Evolutionary conservation across 2,797 vertebrate genomes (phyloP).

Genomic region (Malacoctenus gilli): DNA sequence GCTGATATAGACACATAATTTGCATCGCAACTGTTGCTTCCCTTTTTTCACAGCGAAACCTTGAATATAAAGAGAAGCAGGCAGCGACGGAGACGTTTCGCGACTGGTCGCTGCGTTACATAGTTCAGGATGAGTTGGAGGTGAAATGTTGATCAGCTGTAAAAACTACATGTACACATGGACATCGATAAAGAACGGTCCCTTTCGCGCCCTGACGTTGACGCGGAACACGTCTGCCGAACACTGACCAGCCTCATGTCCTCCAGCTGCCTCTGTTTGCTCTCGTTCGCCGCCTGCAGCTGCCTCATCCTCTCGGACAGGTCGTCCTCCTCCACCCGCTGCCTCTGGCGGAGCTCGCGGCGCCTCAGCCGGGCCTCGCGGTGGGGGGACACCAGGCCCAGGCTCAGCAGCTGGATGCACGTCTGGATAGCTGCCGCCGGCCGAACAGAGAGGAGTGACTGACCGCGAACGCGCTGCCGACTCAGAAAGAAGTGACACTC

Average conservation of each 20-base stretch:
- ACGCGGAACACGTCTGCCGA: too few species aligned
- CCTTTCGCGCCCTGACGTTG: too few species aligned
- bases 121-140: too few species aligned
- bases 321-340: conserved; percentile 85
- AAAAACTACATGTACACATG: too few species aligned
- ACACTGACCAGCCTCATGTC: conserved; percentile 86
- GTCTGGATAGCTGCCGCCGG: conserved; percentile 85
- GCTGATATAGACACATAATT: conserved; percentile 9
- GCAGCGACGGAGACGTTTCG: neutral
- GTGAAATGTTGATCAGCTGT: too few species aligned
- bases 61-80: too few species aligned
- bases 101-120: neutral
- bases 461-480: neutral
- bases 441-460: neutral
- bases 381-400: conserved; percentile 86
- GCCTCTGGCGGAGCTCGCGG: conserved; percentile 86
- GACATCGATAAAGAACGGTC: too few species aligned
- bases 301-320: conserved; percentile 89
- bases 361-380: conserved; percentile 89
- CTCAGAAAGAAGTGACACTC: neutral
- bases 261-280: conserved; percentile 91
- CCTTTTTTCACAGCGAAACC: conserved; percentile 34
- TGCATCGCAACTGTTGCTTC: conserved; percentile 65
- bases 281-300: conserved; percentile 89
- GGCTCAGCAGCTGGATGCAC: conserved; percentile 85